These are phyloP conservation scores for Drosophila parthenogenetica DNA, from an alignment of 2,888 invertebrate genomes.

Conservation along the genomic window DNA sequence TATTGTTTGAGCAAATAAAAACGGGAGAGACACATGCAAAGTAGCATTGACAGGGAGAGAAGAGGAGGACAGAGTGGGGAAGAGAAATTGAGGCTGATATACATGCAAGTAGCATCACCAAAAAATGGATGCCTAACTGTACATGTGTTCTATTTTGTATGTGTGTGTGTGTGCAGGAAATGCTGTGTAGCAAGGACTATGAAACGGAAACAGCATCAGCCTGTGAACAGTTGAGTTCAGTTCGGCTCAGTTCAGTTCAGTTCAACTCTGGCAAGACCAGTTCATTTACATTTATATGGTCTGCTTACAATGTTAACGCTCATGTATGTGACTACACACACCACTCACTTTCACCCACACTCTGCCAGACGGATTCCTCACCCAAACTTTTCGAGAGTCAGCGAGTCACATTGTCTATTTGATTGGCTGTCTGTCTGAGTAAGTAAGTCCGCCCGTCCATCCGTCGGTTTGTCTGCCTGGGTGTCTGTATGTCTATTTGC, in stretches of 20 bases:
- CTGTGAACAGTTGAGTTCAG: conserved; percentile 59
- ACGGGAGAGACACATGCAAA: conserved; percentile 75
- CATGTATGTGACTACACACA: conserved; percentile 61
- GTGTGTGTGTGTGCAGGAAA: conserved; percentile 60
- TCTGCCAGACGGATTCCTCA: neutral
- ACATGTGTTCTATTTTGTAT: conserved; percentile 16
- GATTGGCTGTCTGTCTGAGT: conserved; percentile 52
- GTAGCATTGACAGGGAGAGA: conserved; percentile 30
- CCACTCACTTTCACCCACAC: conserved; percentile 19
- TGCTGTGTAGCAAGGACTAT: conserved; percentile 74
- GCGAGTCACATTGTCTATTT: conserved; percentile 73
- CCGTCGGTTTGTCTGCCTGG: conserved; percentile 22
- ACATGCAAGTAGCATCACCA: conserved; percentile 72
- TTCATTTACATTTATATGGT: conserved; percentile 81
- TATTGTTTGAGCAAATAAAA: conserved; percentile 80
- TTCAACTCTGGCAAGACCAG: conserved; percentile 60
- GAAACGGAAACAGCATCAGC: conserved; percentile 80
- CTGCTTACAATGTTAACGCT: conserved; percentile 81
- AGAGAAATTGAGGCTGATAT: conserved; percentile 25
- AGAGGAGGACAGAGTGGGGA: conserved; percentile 14
- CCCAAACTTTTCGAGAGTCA: conserved; percentile 61
- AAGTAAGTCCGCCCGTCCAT: conserved; percentile 15
- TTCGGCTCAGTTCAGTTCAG: conserved; percentile 50
- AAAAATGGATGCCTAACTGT: conserved; percentile 76
- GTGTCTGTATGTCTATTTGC: conserved; percentile 53